Conservation (phyloP, 1,140 invertebrate species). For the Dryas iulia region DNA sequence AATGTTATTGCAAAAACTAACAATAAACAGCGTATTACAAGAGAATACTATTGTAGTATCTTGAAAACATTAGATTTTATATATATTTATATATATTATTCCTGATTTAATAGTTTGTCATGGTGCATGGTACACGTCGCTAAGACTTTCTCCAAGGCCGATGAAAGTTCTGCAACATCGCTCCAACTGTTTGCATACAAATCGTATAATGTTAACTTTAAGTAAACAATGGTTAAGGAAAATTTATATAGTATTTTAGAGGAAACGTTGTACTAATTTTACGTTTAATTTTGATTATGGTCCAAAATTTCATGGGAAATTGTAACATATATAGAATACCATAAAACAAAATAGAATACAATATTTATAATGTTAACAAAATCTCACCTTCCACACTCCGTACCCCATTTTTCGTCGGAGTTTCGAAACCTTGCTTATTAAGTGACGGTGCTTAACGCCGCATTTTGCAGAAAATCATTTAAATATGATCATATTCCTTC, state of each 20-base stretch:
- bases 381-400: no score
- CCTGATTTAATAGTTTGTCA: conserved; percentile 42
- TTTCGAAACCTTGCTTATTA: no score
- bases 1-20: not conserved
- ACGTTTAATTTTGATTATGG: not conserved
- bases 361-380: no score
- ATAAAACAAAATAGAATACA: no score
- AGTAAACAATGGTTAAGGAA: not conserved
- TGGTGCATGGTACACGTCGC: conserved; percentile 49
- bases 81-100: conserved; percentile 24
- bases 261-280: no score
- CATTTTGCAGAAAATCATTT: no score
- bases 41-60: not conserved
- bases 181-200: conserved; percentile 51
- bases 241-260: not conserved
- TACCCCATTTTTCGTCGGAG: no score
- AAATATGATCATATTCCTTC: no score
- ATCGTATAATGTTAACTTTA: conserved; percentile 23
- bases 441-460: no score
- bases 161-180: conserved; percentile 54
- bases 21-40: not conserved
- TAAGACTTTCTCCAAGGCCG: conserved; percentile 64
- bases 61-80: not conserved
- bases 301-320: not conserved
- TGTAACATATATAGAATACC: no score